Base-by-base conservation (phyloP, 2,113 vertebrate species). In the Ciconia boyciana region DNA sequence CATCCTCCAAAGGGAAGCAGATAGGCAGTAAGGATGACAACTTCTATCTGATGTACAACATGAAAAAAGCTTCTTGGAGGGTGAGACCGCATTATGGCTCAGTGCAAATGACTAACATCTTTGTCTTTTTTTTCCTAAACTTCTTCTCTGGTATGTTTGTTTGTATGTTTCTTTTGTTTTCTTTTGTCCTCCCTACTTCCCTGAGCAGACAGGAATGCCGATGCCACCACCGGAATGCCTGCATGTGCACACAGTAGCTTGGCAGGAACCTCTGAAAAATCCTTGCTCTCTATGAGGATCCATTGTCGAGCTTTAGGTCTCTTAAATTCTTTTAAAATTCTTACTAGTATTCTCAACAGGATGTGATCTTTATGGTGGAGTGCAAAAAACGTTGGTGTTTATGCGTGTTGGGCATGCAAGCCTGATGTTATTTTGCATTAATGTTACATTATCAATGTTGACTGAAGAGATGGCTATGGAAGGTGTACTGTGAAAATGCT, bases 211-310 rank as follows among this genome's bases (percentile, higher is more conserved):
- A 57, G 41, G 77, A 91, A 91, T 96, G 92, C 55, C 1, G 7
- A 16, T 89, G 41, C 34, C 32, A 57, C 39, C 26, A 55, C 64
- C 93, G 93, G 83, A 95, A 94, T 97, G 97, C 93, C 77, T 95
- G 94, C 94, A 95, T 91, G 94, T 87, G 21, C 65, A 74, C 75
- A 54, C 11, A 39, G 13, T 51, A 74, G 71, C 62, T 93, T 95
- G 74, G 39, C 82, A 89, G 84, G 54, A 88, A 36, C 26, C 18
- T 90, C 48, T 83, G 71, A 68, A 83, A 95, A 81, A 62, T 36
- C 58, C 20, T 74, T 95, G 20, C 14, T 93, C 5, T 52, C 34
- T 72, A 4, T 70, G 44, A 89, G 65, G 43, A 43, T 48, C 78
- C 10, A 4, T 44, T 77, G 46, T 76, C 4, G 2, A 79, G 16